Percentiles rank a stretch among this genome's conserved stretches.
Conservation (phyloP, 2,797 vertebrate genomes). For the Leucoraja ocellata region DNA sequence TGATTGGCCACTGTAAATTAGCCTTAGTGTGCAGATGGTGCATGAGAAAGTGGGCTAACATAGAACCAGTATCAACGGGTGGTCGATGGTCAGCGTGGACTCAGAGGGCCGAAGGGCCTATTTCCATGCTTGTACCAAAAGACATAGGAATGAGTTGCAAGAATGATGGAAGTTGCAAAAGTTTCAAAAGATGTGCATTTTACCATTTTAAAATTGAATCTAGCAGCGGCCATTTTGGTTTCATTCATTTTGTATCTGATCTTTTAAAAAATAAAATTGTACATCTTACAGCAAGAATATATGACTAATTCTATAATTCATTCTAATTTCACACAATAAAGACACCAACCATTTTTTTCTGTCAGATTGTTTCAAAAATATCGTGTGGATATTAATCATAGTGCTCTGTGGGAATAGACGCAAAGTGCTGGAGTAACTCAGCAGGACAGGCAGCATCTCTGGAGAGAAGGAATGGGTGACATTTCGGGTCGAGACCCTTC, state of each 20-base stretch:
- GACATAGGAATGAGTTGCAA: background rate
- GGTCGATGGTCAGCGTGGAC: no score
- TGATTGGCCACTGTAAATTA: no score
- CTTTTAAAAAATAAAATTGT: background rate
- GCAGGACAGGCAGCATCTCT: no score
- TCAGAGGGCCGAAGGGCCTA: no score
- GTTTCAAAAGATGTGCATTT: background rate
- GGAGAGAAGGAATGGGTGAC: no score
- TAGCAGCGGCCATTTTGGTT: background rate
- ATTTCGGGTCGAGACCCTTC: no score
- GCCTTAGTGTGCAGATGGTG: no score
- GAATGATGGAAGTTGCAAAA: background rate
- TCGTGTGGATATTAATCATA: background rate
- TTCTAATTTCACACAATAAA: background rate
- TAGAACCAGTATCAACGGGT: no score
- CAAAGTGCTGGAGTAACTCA: no score
- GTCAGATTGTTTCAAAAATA: background rate
- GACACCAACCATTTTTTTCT: background rate
- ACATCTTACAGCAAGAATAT: background rate
- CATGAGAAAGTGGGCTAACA: no score
- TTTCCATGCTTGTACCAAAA: background rate
- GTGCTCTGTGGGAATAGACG: background rate
- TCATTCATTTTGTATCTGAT: background rate
- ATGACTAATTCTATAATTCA: background rate
- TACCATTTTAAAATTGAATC: background rate